Percentiles rank a stretch among this genome's conserved stretches.
These are phyloP conservation scores for Pachypsylla venusta DNA, from an alignment of 1,140 invertebrate genomes.

Conservation along the genomic window DNA sequence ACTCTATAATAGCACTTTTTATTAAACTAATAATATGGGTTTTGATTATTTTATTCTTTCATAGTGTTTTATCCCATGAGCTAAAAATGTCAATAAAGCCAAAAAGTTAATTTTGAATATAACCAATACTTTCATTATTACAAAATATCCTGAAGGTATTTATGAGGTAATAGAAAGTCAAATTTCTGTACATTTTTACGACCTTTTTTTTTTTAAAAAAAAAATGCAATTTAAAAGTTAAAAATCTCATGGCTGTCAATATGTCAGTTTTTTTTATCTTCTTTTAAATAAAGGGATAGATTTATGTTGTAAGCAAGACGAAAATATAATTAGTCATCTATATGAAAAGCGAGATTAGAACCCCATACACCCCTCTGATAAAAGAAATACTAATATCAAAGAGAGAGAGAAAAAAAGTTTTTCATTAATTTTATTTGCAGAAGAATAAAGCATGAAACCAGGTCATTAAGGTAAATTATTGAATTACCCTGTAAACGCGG, in stretches of 20 bases:
- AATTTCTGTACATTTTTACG: too few relatives aligned
- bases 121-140: too few relatives aligned
- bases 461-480: constrained; percentile 7
- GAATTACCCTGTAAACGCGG: background rate
- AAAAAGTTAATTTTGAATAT: too few relatives aligned
- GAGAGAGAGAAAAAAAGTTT: background rate
- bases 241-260: constrained; percentile 6
- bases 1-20: too few relatives aligned
- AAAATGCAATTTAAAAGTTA: background rate
- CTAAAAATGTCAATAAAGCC: too few relatives aligned
- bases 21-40: too few relatives aligned
- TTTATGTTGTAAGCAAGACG: constrained; percentile 1
- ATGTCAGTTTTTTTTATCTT: constrained; percentile 1
- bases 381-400: background rate
- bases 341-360: constrained; percentile 1
- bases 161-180: too few relatives aligned
- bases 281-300: background rate
- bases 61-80: too few relatives aligned
- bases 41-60: too few relatives aligned
- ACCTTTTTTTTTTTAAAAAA: background rate
- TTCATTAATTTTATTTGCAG: background rate
- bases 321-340: constrained; percentile 7
- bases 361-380: background rate
- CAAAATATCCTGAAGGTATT: too few relatives aligned
- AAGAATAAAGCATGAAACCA: constrained; percentile 7